Base-by-base conservation (phyloP, 2,113 vertebrate genomes). In the Otocyon megalotis region DNA sequence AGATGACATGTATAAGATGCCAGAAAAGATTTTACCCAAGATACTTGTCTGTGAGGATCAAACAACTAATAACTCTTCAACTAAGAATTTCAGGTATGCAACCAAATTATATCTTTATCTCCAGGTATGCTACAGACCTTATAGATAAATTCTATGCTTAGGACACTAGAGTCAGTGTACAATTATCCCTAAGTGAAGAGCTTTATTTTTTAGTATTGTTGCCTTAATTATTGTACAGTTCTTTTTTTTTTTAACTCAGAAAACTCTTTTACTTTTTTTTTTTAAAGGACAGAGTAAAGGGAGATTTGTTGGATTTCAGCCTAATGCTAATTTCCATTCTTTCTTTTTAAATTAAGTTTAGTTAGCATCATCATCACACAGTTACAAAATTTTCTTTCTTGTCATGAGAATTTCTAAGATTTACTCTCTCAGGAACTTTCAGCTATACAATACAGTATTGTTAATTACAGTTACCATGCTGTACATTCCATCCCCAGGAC, bases 71-170 rank as follows among this genome's bases (percentile, higher is more conserved):
- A 96, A 80, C 90, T 65, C 56, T 92, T 86, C 90, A 76, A 8
- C 54, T 82, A 88, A 97, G 28, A 53, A 90, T 96, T 98, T 84
- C 93, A 92, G 90, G 96, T 98, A 97, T 97, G 83, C 22, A 97
- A 85, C 92, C 32, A 88, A 15, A 67, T 93, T 37, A 83, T 30
- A 22, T 94, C 16, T 96, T 88, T 93, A 13, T 43, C n/a, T 32
- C 0, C n/a, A 92, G 19, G 9, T 48, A 63, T 62, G 24, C 71
- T 83, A 2, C 5, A 93, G 26, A 85, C 19, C 5, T 77, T 67
- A 22, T 26, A n/a, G 60, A 65, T 74, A 83, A 83, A 83, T 43
- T 92, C 63, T n/a, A 1, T 91, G 37, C 4, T 77, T 87, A 77
- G 82, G 20, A 93, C 35, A 43, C 83, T 60, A 93, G 69, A 32